Evolutionary conservation across 2,797 vertebrate species (phyloP).

Genomic region (Serranus cabrilla): DNA sequence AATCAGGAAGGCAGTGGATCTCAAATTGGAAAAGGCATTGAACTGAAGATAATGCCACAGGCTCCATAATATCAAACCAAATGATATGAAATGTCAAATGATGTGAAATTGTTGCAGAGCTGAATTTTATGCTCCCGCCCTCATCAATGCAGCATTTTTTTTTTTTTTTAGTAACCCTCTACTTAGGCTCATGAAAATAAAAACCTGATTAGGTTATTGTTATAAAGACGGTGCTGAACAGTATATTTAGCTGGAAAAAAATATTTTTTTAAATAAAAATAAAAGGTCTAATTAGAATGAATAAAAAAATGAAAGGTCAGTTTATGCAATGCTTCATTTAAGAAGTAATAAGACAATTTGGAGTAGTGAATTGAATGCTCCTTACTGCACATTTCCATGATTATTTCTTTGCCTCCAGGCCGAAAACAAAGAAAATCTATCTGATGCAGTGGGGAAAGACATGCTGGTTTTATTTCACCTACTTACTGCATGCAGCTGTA

Average conservation of each 20-base stretch:
- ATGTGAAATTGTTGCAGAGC: constrained; percentile 79
- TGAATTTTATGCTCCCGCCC: constrained; percentile 70
- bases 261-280: constrained; percentile 1
- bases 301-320: constrained; percentile 55
- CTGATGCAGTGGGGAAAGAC: constrained; percentile 44
- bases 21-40: constrained; percentile 85
- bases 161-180: constrained; percentile 56
- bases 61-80: constrained; percentile 83
- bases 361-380: constrained; percentile 41
- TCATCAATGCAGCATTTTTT: constrained; percentile 64
- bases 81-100: constrained; percentile 85
- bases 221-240: constrained; percentile 4
- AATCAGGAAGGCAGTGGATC: constrained; percentile 80
- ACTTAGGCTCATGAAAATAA: constrained; percentile 34
- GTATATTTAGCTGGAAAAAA: constrained; percentile 3
- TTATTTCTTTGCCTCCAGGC: constrained; percentile 64
- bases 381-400: constrained; percentile 54
- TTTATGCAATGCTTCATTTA: constrained; percentile 42
- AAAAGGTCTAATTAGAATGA: constrained; percentile 46
- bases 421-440: constrained; percentile 61
- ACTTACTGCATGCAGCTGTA: constrained; percentile 54
- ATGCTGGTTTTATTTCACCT: constrained; percentile 70
- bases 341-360: constrained; percentile 51
- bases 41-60: constrained; percentile 84
- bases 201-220: constrained; percentile 47